Conservation (phyloP, 2,113 vertebrate species). For the Gadus chalcogrammus region DNA sequence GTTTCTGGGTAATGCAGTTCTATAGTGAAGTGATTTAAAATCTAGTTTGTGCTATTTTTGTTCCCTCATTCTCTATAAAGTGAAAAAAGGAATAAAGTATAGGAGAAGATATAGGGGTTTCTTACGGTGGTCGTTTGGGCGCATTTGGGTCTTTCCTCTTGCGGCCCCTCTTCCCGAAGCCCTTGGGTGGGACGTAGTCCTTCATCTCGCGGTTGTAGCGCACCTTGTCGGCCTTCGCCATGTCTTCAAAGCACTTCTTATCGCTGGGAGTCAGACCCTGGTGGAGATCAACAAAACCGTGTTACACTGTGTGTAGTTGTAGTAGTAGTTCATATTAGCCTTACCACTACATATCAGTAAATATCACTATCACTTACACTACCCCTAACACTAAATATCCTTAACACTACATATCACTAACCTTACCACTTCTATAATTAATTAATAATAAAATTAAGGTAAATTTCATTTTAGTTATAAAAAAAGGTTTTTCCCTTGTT, state of each 20-base stretch:
- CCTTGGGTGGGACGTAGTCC: slow-evolving; percentile 87
- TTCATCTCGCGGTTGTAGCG: slow-evolving; percentile 95
- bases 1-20: no score
- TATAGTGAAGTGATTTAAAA: no score
- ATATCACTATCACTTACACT: neutral
- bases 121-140: slow-evolving; percentile 92
- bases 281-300: neutral
- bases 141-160: slow-evolving; percentile 95
- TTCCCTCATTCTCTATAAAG: no score
- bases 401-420: neutral
- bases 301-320: neutral
- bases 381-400: no score
- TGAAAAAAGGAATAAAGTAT: neutral
- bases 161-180: slow-evolving; percentile 82
- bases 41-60: no score
- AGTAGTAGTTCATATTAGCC: neutral
- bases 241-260: slow-evolving; percentile 89
- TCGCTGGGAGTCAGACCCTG: slow-evolving; percentile 84
- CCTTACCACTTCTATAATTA: neutral
- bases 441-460: no score
- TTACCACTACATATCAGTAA: no score
- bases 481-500: no score
- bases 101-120: slow-evolving; percentile 4
- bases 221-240: slow-evolving; percentile 90
- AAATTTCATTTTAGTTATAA: no score